Evolutionary conservation across 1,140 invertebrate species (phyloP).

Genomic region (Kradibia gibbosae): DNA sequence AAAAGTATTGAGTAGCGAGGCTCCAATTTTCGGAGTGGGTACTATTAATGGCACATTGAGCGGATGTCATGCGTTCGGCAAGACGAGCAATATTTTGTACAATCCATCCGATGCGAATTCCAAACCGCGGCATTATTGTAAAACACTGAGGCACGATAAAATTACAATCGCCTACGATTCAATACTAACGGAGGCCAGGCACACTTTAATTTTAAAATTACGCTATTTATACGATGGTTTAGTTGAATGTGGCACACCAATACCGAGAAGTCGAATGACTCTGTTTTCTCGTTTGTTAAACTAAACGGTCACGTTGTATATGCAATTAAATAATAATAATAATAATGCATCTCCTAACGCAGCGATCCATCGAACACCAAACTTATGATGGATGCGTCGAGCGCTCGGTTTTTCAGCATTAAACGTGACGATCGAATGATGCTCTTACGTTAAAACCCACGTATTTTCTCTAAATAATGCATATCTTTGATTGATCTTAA

Average conservation of each 20-base stretch:
- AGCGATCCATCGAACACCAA: background rate
- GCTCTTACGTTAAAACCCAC: no score
- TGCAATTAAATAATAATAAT: no score
- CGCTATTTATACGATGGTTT: background rate
- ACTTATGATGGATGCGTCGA: no score
- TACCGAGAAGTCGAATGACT: no score
- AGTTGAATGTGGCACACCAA: background rate
- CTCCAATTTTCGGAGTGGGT: conserved; percentile 71
- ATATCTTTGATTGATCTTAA: background rate
- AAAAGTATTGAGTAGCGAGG: conserved; percentile 69
- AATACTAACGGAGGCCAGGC: no score
- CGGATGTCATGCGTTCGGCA: conserved; percentile 69
- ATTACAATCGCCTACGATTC: background rate
- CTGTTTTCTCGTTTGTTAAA: no score
- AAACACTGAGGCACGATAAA: background rate
- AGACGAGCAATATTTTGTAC: conserved; percentile 74
- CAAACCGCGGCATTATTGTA: conserved; percentile 53
- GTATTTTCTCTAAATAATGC: background rate
- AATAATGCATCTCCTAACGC: background rate
- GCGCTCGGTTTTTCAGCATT: background rate
- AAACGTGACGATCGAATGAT: background rate
- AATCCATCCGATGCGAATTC: conserved; percentile 70
- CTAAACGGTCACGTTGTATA: no score
- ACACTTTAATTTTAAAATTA: background rate
- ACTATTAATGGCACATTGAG: conserved; percentile 79